Percentiles rank a stretch among this genome's conserved stretches.
Conservation (phyloP, 2,113 vertebrate genomes). For the Istiophorus platypterus region DNA sequence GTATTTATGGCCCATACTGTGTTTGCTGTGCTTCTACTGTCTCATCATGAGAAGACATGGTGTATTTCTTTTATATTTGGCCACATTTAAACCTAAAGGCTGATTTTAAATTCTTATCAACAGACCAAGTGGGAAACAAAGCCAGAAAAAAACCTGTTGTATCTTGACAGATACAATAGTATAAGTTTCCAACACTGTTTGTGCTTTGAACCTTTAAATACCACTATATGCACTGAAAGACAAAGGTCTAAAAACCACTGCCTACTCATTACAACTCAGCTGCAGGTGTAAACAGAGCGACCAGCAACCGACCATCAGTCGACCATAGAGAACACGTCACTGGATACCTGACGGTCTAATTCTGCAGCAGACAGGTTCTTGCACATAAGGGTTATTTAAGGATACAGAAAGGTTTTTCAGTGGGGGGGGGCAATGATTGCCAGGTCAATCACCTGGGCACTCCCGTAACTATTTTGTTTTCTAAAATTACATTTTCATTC, state of each 20-base stretch:
- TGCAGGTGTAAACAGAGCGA: not conserved
- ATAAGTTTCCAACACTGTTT: too few species aligned
- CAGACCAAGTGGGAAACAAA: too few species aligned
- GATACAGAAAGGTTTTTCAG: not conserved
- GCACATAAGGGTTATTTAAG: not conserved
- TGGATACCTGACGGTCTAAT: conserved; percentile 12
- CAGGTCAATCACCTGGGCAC: not conserved
- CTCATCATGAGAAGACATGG: too few species aligned
- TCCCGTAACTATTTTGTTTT: not conserved
- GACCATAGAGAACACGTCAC: not conserved
- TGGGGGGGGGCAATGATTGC: not conserved
- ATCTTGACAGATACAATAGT: too few species aligned
- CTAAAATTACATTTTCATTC: not conserved
- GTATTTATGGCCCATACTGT: not conserved
- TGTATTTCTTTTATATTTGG: too few species aligned
- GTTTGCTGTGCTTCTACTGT: too few species aligned
- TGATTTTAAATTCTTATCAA: not conserved
- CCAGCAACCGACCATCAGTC: not conserved
- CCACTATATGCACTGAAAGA: too few species aligned
- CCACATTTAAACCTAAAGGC: too few species aligned
- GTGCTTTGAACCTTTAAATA: too few species aligned
- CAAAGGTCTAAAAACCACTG: too few species aligned
- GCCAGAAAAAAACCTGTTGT: too few species aligned
- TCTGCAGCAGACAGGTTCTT: conserved; percentile 1
- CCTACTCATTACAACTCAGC: not conserved